These are phyloP conservation scores for Microchrysa polita DNA, from an alignment of 2,888 invertebrate species.

Conservation along the genomic window DNA sequence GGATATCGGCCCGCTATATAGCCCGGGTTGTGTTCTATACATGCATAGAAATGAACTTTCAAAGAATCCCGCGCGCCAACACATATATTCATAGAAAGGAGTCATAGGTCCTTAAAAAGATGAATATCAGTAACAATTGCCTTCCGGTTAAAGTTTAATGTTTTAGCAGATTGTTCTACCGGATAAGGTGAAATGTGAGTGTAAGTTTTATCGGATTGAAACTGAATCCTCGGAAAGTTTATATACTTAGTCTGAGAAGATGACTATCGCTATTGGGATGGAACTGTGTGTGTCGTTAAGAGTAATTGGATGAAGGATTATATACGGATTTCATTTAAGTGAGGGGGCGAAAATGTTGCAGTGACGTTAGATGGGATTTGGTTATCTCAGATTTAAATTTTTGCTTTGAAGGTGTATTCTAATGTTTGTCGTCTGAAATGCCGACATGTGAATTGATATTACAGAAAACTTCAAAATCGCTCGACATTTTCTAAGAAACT, in stretches of 20 bases:
- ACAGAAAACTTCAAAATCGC: too few species aligned
- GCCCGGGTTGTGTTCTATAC: background rate
- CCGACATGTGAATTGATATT: too few species aligned
- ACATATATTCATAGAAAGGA: background rate
- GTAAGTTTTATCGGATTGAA: conserved; percentile 32
- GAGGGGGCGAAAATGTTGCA: background rate
- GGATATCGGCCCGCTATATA: background rate
- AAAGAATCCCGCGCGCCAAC: background rate
- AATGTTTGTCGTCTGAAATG: too few species aligned
- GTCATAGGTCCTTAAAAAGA: background rate
- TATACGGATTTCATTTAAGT: background rate
- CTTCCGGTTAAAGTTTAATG: conserved; percentile 30
- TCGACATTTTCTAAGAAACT: too few species aligned
- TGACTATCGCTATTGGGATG: conserved; percentile 2
- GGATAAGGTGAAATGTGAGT: conserved; percentile 32
- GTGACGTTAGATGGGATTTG: too few species aligned
- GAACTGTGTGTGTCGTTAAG: background rate
- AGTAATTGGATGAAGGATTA: conserved; percentile 3
- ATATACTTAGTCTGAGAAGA: conserved; percentile 30
- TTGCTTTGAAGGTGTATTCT: too few species aligned
- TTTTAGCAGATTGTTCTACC: conserved; percentile 29
- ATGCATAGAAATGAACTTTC: conserved; percentile 2
- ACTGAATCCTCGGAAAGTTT: background rate
- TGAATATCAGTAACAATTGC: conserved; percentile 11
- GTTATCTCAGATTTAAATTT: too few species aligned